These are phyloP conservation scores for Marisa cornuarietis DNA, from an alignment of 1,140 invertebrate genomes.

Conservation along the genomic window DNA sequence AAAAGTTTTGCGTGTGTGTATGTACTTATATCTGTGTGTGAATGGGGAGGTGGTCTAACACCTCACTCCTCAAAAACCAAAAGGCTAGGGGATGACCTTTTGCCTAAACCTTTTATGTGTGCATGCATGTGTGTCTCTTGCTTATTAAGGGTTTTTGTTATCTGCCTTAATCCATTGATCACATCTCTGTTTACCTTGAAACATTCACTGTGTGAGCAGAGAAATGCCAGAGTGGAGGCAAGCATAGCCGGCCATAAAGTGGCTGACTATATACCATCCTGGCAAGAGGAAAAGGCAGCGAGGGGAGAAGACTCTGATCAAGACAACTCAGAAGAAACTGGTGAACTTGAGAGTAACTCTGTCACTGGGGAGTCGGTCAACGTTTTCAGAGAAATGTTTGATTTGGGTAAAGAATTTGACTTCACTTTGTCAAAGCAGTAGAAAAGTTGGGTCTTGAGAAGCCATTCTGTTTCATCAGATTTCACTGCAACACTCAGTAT, in stretches of 20 bases:
- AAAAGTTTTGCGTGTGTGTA: not conserved
- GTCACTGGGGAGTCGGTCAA: conserved; percentile 9
- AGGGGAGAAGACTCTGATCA: conserved; percentile 5
- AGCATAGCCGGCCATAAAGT: conserved; percentile 47
- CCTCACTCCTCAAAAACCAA: too few relatives aligned
- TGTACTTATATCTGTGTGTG: not conserved
- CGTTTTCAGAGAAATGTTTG: conserved; percentile 11
- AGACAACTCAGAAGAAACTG: conserved; percentile 1
- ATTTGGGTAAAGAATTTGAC: not conserved
- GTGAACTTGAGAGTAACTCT: conserved; percentile 7
- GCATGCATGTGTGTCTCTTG: too few relatives aligned
- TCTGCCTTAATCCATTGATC: too few relatives aligned
- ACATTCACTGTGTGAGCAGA: conserved; percentile 32
- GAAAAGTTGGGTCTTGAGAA: too few relatives aligned
- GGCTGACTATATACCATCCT: conserved; percentile 47
- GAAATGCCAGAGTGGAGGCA: conserved; percentile 52
- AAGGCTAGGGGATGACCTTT: too few relatives aligned
- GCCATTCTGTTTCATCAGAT: too few relatives aligned
- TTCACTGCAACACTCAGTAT: too few relatives aligned
- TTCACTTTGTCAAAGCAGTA: too few relatives aligned
- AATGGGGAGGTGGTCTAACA: not conserved
- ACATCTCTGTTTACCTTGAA: not conserved
- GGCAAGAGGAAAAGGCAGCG: conserved; percentile 12
- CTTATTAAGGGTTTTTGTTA: too few relatives aligned
- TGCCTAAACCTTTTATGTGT: too few relatives aligned